These are phyloP conservation scores for Nymphalis urticae DNA, from an alignment of 2,888 invertebrate genomes.

Conservation along the genomic window DNA sequence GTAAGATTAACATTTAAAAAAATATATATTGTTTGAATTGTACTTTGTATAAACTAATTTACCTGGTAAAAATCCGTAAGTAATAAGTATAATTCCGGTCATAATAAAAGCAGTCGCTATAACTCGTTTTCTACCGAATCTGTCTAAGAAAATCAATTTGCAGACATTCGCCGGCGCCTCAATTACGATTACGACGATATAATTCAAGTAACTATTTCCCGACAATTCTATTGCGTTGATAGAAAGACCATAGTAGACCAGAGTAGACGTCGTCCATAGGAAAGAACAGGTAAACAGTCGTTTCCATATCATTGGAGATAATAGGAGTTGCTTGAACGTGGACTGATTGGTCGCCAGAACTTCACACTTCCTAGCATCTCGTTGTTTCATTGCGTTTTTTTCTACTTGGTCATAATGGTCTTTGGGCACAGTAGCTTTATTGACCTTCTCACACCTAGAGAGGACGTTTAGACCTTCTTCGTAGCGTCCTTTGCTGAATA, in stretches of 20 bases:
- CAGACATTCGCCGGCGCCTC: constrained; percentile 89
- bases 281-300: constrained; percentile 85
- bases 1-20: too few species aligned
- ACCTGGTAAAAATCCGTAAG: constrained; percentile 84
- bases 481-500: constrained; percentile 83
- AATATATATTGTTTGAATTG: too few species aligned
- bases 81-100: constrained; percentile 83
- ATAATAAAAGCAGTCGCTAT: constrained; percentile 83
- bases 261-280: constrained; percentile 89
- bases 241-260: constrained; percentile 90
- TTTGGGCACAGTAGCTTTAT: constrained; percentile 76
- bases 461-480: constrained; percentile 84
- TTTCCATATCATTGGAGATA: constrained; percentile 80
- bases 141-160: constrained; percentile 84
- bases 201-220: constrained; percentile 89
- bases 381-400: constrained; percentile 67
- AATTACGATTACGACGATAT: constrained; percentile 83
- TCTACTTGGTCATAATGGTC: constrained; percentile 73
- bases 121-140: constrained; percentile 84
- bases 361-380: constrained; percentile 67
- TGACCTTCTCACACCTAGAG: constrained; percentile 83
- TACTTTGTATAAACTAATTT: constrained; percentile 24
- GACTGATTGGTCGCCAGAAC: constrained; percentile 63
- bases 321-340: constrained; percentile 63
- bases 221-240: constrained; percentile 88